Evolutionary conservation across 2,113 vertebrate genomes (phyloP).

Genomic region (Drymodes brunneopygia): DNA sequence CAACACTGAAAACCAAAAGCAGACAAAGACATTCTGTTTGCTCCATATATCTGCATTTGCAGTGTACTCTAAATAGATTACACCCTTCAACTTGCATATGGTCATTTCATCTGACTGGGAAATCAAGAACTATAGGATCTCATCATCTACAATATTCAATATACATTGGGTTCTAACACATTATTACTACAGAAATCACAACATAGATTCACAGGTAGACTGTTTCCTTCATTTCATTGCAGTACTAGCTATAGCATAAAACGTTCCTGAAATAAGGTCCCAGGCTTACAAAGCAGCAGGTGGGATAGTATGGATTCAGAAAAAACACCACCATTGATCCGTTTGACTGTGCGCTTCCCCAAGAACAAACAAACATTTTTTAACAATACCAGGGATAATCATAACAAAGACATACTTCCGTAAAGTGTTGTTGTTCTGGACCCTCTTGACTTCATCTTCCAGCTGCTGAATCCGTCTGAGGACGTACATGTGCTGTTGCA

Average conservation of each 20-base stretch:
- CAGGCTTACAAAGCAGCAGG: background rate
- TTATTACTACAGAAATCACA: background rate
- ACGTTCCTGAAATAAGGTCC: background rate
- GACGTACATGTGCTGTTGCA: constrained; percentile 98
- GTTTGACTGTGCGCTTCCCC: background rate
- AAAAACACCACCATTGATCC: fast-evolving
- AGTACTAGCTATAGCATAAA: background rate
- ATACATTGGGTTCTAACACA: fast-evolving
- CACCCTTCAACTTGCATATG: background rate
- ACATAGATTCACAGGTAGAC: background rate
- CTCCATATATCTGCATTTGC: background rate
- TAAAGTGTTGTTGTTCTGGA: constrained; percentile 94
- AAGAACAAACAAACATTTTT: background rate
- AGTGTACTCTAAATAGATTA: background rate
- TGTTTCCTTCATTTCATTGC: background rate
- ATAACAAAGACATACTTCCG: constrained; percentile 78
- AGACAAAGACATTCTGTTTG: background rate
- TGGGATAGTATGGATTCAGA: background rate
- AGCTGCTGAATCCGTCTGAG: constrained; percentile 92
- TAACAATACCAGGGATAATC: background rate
- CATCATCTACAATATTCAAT: background rate
- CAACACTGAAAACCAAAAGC: background rate
- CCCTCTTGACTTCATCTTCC: constrained; percentile 96
- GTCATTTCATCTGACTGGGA: background rate
- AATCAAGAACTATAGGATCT: background rate